Base-by-base conservation (phyloP, 1,140 invertebrate genomes). In the Nylanderia fulva region DNA sequence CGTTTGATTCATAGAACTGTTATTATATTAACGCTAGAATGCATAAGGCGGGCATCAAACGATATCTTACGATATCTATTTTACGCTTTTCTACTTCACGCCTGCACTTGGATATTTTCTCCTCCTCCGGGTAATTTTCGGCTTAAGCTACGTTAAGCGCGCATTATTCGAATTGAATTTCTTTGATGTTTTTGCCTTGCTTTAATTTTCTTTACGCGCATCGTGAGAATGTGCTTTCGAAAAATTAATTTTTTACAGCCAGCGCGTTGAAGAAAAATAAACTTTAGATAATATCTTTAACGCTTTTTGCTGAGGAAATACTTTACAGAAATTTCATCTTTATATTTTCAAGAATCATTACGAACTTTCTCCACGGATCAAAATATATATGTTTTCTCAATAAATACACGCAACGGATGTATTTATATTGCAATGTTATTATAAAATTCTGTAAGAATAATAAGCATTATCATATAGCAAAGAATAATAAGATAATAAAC, bases 21-120 rank as follows among this genome's bases (percentile, higher is more conserved):
- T 79, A 79, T 79, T 69, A 54, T 52, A 52, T 52, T 63, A 66
- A 64, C 24, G 24, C 61, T 36, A 5, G 33, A 13, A 66, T 52
- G 61, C 60, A 27, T 66, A 33, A 66, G 48, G 42, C 18, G 39
- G 29, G 6, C 21, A 58, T 36, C 7, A 13, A 27, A 56, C 45
- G 56, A 24, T 52, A 52, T 39, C 11, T 18, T 42, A 18, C 29
- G 29, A 66, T 52, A 52, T 66, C n/a, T 33, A 64, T 15, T 36
- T 56, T 54, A 24, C 29, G n/a, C 13, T 4, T 29, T 48, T 48
- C 45, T 48, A 48, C 24, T 33, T 3, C 3, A 9, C 5, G 18
- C n/a, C n/a, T 18, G n/a, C 42, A 8, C 29, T 21, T 11, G 24
- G 24, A n/a, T 29, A n/a, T 58, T 58, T 80, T 54, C 42, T 33